Evolutionary conservation across 2,113 vertebrate species (phyloP).

Genomic region (Gadus macrocephalus): DNA sequence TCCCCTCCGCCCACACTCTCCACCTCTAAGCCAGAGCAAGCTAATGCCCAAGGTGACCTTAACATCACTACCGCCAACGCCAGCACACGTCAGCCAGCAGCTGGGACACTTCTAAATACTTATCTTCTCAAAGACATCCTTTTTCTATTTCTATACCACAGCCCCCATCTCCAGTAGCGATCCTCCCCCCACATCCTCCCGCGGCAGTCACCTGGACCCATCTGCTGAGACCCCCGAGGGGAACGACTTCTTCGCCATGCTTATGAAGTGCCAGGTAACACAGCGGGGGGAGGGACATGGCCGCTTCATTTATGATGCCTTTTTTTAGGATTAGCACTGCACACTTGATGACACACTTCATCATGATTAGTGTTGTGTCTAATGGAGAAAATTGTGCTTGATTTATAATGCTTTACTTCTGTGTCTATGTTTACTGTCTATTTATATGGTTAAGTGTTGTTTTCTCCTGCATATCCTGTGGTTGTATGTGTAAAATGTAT

Average conservation of each 20-base stretch:
- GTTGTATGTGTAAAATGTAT: no score
- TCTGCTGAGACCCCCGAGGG: slow-evolving; percentile 68
- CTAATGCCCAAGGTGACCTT: slow-evolving; percentile 43
- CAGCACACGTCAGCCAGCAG: slow-evolving; percentile 1
- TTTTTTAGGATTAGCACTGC: background rate
- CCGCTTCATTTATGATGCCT: background rate
- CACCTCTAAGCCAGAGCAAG: slow-evolving; percentile 54
- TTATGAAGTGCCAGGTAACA: slow-evolving; percentile 88
- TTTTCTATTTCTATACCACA: slow-evolving; percentile 14
- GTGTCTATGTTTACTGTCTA: no score
- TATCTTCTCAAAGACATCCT: background rate
- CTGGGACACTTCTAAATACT: background rate
- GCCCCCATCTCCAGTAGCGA: slow-evolving; percentile 37
- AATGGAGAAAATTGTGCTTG: no score
- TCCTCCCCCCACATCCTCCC: slow-evolving; percentile 52
- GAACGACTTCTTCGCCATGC: slow-evolving; percentile 90
- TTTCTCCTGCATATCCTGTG: no score
- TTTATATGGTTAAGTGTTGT: no score
- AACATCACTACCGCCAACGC: background rate
- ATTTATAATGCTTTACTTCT: no score
- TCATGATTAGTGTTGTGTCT: no score
- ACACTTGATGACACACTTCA: background rate
- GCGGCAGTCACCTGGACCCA: slow-evolving; percentile 73
- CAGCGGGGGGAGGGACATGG: background rate
- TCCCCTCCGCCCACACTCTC: slow-evolving; percentile 54